Percentiles rank a stretch among this genome's conserved stretches.
phyloP scores from a whole-genome alignment of 2,888 invertebrate genomes.

The Microplitis manilae region DNA sequence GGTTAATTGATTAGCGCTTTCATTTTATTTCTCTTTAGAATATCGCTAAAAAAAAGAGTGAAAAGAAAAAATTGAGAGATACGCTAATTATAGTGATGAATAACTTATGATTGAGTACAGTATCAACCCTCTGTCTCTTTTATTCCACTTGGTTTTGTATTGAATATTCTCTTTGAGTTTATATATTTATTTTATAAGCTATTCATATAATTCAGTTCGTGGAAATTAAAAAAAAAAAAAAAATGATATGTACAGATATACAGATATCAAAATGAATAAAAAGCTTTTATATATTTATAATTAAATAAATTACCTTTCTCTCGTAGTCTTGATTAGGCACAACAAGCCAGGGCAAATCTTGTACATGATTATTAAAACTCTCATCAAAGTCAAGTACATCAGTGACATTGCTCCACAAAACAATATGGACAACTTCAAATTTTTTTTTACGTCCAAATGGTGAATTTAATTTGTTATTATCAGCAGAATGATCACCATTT shows the following conservation, averaged over 20 bases:
- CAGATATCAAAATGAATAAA: conserved; percentile 10
- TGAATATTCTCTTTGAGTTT: neutral
- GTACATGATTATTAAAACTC: conserved; percentile 77
- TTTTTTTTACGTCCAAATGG: conserved; percentile 60
- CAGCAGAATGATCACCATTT: conserved; percentile 50
- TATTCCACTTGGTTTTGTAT: neutral
- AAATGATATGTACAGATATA: neutral
- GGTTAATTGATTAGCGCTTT: neutral
- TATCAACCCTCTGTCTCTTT: neutral
- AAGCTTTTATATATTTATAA: neutral
- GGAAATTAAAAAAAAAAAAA: neutral
- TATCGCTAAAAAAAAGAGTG: conserved; percentile 5
- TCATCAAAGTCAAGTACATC: conserved; percentile 79
- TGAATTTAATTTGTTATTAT: conserved; percentile 55
- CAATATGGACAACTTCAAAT: conserved; percentile 80
- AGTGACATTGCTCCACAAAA: conserved; percentile 79
- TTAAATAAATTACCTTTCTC: conserved; percentile 75
- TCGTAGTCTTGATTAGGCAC: conserved; percentile 81
- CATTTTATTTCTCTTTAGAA: conserved; percentile 1
- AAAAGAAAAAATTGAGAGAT: conserved; percentile 14
- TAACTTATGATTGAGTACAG: conserved; percentile 15
- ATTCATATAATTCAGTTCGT: neutral
- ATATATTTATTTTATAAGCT: neutral
- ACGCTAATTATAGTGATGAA: conserved; percentile 21
- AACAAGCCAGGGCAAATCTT: conserved; percentile 81